Base-by-base conservation (phyloP, 2,113 vertebrate species). In the Macquaria ambigua region DNA sequence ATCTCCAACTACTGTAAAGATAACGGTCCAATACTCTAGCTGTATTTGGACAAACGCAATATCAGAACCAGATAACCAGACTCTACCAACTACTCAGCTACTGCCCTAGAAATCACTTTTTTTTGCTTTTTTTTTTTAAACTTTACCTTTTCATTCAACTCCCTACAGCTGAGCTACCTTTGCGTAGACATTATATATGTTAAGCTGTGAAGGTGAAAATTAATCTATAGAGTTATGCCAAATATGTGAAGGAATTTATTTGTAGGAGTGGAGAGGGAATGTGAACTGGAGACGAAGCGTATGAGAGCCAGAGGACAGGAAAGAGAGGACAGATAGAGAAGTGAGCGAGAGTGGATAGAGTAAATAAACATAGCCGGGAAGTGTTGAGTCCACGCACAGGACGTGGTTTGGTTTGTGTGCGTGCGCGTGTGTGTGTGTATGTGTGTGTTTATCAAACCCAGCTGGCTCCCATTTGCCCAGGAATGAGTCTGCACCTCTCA, bases 391-490 rank as follows among this genome's bases (percentile, higher is more conserved):
- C 90, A 92, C 73, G 85, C 86, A 91, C 91, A 93, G 91, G 94
- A 93, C 93, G 92, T 90, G 94, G 90, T 93, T 93, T 91, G 84
- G 87, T 72, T 71, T 81, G 83, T 89, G 84, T 89, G 84, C 76
- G 85, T 76, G 39, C 1, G 79, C 69, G 64, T 82, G 78, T 25
- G 71, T 81, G 82, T 64, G 87, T 92, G 87, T 84, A 23, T 87
- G 74, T 90, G 86, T 85, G 91, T 96, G 89, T 96, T 94, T 95
- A 94, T 95, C 95, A 94, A 95, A 92, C 85, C 90, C 95, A 96
- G 95, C 95, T 96, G 96, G 93, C 93, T 95, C 93, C 93, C 93
- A 96, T 96, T 96, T 96, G 88, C 92, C 83, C 90, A 92, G 92
- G 95, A 95, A 95, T 96, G 94, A 94, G 91, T 92, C 89, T 92